These are phyloP conservation scores for Philonicus albiceps DNA, from an alignment of 2,888 invertebrate species.

Conservation along the genomic window DNA sequence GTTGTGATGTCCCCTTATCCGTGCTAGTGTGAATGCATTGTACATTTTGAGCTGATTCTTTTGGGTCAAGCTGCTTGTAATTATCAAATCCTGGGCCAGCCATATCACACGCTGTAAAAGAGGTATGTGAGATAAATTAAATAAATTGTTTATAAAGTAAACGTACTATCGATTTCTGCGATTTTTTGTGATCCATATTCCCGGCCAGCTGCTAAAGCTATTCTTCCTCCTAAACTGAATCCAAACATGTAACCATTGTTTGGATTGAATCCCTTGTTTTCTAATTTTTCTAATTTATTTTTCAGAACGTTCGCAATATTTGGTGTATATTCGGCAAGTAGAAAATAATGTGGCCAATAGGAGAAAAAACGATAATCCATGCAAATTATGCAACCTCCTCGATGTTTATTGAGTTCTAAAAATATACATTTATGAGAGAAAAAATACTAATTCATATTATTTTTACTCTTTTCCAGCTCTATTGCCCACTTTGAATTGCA, in stretches of 20 bases:
- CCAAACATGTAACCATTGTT: slow-evolving; percentile 52
- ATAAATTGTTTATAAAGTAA: background rate
- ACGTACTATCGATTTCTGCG: slow-evolving; percentile 51
- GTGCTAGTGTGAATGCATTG: slow-evolving; percentile 53
- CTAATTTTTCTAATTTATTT: slow-evolving; percentile 50
- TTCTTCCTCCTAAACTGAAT: slow-evolving; percentile 52
- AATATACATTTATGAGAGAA: background rate
- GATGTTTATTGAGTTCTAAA: slow-evolving; percentile 49
- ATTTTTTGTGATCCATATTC: slow-evolving; percentile 49
- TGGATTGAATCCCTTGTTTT: slow-evolving; percentile 49
- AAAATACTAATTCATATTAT: background rate
- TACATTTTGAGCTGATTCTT: slow-evolving; percentile 52
- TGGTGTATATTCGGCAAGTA: slow-evolving; percentile 49
- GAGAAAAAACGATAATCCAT: slow-evolving; percentile 52
- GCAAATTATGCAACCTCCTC: slow-evolving; percentile 52
- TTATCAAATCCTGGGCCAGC: slow-evolving; percentile 53
- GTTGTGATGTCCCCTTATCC: slow-evolving; percentile 51
- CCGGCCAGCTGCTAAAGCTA: slow-evolving; percentile 52
- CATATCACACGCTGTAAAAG: slow-evolving; percentile 51
- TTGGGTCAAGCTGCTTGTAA: slow-evolving; percentile 46
- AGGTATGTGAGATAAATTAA: background rate
- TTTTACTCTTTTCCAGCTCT: slow-evolving; percentile 50
- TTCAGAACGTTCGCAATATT: slow-evolving; percentile 48
- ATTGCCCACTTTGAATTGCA: slow-evolving; percentile 50
- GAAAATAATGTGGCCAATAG: slow-evolving; percentile 50